Conservation (phyloP, 35 echinoderm and acorn worm species). For the Apostichopus californicus region DNA sequence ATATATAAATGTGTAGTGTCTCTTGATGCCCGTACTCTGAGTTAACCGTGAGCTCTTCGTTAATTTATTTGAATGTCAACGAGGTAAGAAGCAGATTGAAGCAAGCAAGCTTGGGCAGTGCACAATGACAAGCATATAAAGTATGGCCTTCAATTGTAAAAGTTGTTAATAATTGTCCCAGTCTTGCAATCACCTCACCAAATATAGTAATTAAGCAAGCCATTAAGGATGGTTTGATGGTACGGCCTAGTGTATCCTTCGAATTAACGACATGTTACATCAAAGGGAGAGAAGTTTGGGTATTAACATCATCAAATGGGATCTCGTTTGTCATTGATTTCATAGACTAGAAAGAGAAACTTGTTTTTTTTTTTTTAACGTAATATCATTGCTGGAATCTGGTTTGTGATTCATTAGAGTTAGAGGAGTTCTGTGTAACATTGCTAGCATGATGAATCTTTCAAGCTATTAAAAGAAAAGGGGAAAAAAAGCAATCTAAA, state of each 20-base stretch:
- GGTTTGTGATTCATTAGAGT: no score
- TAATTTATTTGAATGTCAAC: background rate
- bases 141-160: background rate
- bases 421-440: no score
- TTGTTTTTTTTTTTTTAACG: no score
- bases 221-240: background rate
- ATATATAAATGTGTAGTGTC: no score
- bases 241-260: background rate
- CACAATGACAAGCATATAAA: background rate
- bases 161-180: slow-evolving; percentile 18
- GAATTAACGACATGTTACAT: slow-evolving; percentile 9
- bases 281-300: background rate
- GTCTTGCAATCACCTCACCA: slow-evolving; percentile 17
- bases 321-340: no score
- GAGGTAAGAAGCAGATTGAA: background rate
- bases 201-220: slow-evolving; percentile 19
- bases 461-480: background rate
- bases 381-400: no score
- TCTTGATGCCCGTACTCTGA: background rate
- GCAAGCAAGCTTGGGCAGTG: background rate
- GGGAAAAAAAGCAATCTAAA: background rate
- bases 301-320: no score
- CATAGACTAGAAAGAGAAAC: no score
- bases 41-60: background rate
- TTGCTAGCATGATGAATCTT: background rate